phyloP scores from a whole-genome alignment of 2,888 invertebrate genomes.

The Bruchidius siliquastri region DNA sequence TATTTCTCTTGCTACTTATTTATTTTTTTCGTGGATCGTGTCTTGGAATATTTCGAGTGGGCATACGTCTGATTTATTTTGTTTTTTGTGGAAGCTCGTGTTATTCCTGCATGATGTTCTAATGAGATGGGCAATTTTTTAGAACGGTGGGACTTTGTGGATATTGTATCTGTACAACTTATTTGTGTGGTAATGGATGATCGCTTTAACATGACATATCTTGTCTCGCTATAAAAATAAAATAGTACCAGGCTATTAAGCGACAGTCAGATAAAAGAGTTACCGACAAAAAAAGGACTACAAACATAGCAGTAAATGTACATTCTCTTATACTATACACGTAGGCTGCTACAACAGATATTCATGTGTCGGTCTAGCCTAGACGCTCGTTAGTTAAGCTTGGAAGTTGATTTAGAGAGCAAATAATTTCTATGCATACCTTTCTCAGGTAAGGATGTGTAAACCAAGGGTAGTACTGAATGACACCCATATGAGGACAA shows the following conservation, averaged over 20 bases:
- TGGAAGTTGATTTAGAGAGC: no score
- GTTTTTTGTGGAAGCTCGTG: not conserved
- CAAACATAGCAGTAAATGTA: no score
- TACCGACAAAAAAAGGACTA: not conserved
- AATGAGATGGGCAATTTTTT: not conserved
- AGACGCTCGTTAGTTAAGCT: no score
- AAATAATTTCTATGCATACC: no score
- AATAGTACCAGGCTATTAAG: not conserved
- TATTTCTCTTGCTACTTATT: constrained; percentile 16
- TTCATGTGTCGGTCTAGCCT: no score
- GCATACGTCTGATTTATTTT: not conserved
- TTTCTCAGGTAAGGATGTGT: no score
- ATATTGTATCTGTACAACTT: not conserved
- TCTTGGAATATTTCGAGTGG: not conserved
- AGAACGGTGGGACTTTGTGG: not conserved
- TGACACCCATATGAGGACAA: no score
- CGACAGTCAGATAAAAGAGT: not conserved
- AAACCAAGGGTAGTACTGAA: no score
- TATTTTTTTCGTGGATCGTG: not conserved
- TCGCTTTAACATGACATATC: not conserved
- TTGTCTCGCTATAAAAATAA: not conserved
- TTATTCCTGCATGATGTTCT: not conserved
- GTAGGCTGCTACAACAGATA: no score
- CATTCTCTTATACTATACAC: no score
- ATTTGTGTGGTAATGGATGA: not conserved